Conservation (phyloP, 2,888 invertebrate species). For the Cacoxenus indagator region DNA sequence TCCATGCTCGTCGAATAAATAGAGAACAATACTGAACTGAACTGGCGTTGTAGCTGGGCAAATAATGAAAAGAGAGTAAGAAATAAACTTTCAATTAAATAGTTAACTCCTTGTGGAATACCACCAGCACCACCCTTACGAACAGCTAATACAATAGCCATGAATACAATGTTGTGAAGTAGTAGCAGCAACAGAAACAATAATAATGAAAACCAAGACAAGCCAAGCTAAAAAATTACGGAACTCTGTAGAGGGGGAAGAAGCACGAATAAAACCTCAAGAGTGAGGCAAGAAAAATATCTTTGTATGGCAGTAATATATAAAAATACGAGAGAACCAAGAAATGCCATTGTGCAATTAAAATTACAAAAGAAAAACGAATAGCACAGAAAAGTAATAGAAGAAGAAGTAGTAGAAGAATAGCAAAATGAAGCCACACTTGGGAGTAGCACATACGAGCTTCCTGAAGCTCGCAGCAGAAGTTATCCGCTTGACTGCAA, state of each 20-base stretch:
- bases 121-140: constrained; percentile 44
- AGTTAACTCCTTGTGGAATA: constrained; percentile 55
- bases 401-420: neutral
- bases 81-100: constrained; percentile 55
- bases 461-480: neutral
- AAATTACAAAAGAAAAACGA: constrained; percentile 42
- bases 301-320: neutral
- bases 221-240: constrained; percentile 40
- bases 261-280: neutral
- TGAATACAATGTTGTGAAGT: constrained; percentile 63
- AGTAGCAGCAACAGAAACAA: constrained; percentile 38
- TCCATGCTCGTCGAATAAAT: neutral
- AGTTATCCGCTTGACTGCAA: neutral
- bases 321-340: constrained; percentile 8
- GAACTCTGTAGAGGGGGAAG: constrained; percentile 17
- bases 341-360: constrained; percentile 59
- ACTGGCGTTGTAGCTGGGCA: neutral
- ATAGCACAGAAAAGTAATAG: no score
- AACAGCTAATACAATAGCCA: constrained; percentile 43
- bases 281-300: neutral
- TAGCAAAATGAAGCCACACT: constrained; percentile 26
- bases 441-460: constrained; percentile 41
- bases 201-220: constrained; percentile 1
- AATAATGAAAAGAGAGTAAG: constrained; percentile 38
- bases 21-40: no score